phyloP scores from a whole-genome alignment of 2,797 vertebrate genomes.

The Rousettus madagascariensis region DNA sequence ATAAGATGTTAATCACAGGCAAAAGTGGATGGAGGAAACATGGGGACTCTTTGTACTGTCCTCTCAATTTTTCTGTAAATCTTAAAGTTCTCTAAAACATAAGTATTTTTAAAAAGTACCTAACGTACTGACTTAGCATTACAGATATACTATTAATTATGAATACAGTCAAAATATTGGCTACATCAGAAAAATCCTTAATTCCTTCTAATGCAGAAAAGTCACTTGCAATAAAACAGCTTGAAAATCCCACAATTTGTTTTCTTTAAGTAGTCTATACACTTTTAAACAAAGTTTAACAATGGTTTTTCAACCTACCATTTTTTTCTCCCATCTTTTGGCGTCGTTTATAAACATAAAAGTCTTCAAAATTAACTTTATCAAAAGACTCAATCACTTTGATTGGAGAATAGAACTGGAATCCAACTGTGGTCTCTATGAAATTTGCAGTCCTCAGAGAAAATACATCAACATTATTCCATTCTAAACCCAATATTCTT shows the following conservation, averaged over 20 bases:
- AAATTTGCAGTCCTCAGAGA: slow-evolving; percentile 44
- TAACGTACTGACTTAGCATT: background rate
- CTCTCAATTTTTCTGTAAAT: slow-evolving; percentile 17
- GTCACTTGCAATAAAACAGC: slow-evolving; percentile 33
- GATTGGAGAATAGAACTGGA: slow-evolving; percentile 53
- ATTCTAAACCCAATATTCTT: slow-evolving; percentile 29
- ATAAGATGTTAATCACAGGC: slow-evolving; percentile 14
- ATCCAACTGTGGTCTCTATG: slow-evolving; percentile 44
- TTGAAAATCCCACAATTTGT: slow-evolving; percentile 7
- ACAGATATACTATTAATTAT: slow-evolving; percentile 2
- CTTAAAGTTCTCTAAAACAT: background rate
- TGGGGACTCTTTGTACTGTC: background rate
- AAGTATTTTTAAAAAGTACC: background rate
- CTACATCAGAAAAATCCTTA: slow-evolving; percentile 7
- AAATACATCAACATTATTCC: slow-evolving; percentile 5
- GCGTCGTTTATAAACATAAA: background rate
- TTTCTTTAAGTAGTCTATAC: background rate
- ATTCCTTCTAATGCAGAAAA: slow-evolving; percentile 45
- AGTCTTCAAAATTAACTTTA: slow-evolving; percentile 62
- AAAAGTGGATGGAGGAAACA: background rate
- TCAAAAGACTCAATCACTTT: slow-evolving; percentile 51
- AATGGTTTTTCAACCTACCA: slow-evolving; percentile 76
- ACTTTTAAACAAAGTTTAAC: slow-evolving; percentile 44
- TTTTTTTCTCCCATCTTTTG: slow-evolving; percentile 78
- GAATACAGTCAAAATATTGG: slow-evolving; percentile 22